These are phyloP conservation scores for Empis livida DNA, from an alignment of 2,888 invertebrate genomes.

Conservation along the genomic window DNA sequence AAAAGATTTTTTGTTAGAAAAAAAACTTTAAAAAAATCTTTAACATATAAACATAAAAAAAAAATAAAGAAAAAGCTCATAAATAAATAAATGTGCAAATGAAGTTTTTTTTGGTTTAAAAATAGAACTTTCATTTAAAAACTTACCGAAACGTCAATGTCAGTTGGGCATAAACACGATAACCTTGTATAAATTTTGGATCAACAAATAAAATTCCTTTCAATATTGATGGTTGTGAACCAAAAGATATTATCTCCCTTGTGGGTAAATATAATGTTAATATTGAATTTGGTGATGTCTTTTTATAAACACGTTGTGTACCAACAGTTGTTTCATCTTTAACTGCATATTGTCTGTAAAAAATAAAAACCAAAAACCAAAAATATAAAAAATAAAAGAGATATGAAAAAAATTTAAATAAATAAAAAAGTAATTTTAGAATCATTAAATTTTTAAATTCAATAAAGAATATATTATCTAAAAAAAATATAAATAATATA, in stretches of 20 bases:
- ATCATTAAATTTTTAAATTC: not conserved
- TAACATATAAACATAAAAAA: no score
- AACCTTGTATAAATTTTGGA: constrained; percentile 64
- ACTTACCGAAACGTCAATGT: constrained; percentile 82
- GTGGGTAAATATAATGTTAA: constrained; percentile 71
- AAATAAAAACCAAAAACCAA: no score
- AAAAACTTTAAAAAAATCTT: no score
- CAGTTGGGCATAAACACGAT: constrained; percentile 73
- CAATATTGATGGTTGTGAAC: constrained; percentile 59
- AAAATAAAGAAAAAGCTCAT: no score
- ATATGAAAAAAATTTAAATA: no score
- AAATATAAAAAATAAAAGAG: no score
- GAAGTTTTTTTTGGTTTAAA: no score
- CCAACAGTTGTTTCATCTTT: constrained; percentile 21
- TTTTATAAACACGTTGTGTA: constrained; percentile 62
- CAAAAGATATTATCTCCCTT: constrained; percentile 64
- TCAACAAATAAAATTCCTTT: constrained; percentile 89
- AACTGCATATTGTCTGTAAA: not conserved
- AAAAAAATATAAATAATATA: no score
- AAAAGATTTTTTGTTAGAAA: no score
- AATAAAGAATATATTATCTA: no score
- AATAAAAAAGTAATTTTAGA: not conserved
- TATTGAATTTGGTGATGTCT: constrained; percentile 74
- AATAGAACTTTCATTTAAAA: not conserved
- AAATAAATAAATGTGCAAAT: no score